Evolutionary conservation across 2,113 vertebrate genomes (phyloP).

Genomic region (Embiotoca jacksoni): DNA sequence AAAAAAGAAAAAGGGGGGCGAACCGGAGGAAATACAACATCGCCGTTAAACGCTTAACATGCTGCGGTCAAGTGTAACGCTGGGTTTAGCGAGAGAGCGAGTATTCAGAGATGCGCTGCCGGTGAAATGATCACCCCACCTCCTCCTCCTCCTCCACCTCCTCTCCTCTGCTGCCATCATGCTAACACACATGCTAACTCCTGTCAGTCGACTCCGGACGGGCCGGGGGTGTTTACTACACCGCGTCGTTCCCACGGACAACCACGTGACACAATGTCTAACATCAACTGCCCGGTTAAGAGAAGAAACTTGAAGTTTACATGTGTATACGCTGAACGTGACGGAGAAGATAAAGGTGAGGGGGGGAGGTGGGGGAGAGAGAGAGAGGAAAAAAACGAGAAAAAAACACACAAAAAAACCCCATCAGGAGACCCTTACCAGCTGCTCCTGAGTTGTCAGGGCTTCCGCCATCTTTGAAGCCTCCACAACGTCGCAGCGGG

Average conservation of each 20-base stretch:
- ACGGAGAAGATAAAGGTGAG: neutral
- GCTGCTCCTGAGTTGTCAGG: slow-evolving; percentile 87
- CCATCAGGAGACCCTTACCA: slow-evolving; percentile 80
- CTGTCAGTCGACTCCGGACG: slow-evolving; percentile 65
- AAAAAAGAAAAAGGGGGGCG: neutral
- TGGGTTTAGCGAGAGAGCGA: neutral
- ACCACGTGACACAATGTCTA: neutral
- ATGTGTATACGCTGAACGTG: neutral
- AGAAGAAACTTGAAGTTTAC: neutral
- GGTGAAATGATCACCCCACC: slow-evolving; percentile 13
- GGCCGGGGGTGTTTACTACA: slow-evolving; percentile 61
- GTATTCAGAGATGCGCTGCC: slow-evolving; percentile 21
- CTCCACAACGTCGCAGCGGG: slow-evolving; percentile 84
- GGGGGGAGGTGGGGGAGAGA: too few species aligned
- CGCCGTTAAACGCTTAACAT: neutral
- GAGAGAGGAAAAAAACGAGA: too few species aligned
- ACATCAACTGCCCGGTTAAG: neutral
- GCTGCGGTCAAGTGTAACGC: too few species aligned
- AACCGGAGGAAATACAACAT: fast-evolving
- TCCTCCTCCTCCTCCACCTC: too few species aligned
- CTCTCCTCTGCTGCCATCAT: slow-evolving; percentile 38
- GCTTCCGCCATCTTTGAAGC: slow-evolving; percentile 90
- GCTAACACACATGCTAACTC: slow-evolving; percentile 74
- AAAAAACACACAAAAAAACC: slow-evolving; percentile 4
- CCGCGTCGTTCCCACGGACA: neutral